Percentiles rank a stretch among this genome's conserved stretches.
These are phyloP conservation scores for Prosopocoilus inquinatus DNA, from an alignment of 2,888 invertebrate genomes.

Conservation along the genomic window DNA sequence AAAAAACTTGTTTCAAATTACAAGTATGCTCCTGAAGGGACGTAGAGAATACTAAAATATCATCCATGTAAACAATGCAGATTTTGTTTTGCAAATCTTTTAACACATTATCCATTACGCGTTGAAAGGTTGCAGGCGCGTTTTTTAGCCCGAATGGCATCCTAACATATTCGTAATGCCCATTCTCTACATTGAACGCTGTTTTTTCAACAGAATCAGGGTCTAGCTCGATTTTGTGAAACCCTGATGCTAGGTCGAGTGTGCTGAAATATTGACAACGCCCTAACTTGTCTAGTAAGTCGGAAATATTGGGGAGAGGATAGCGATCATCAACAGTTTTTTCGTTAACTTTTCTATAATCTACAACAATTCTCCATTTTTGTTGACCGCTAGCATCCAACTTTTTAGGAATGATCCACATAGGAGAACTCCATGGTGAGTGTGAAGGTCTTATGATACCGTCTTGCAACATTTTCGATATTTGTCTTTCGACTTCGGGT, in stretches of 20 bases:
- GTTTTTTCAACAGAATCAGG: slow-evolving; percentile 33
- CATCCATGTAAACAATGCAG: slow-evolving; percentile 29
- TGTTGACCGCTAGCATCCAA: too few species aligned
- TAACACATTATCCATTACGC: slow-evolving; percentile 28
- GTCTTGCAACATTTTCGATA: slow-evolving; percentile 12
- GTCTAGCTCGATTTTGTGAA: slow-evolving; percentile 17
- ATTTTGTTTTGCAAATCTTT: slow-evolving; percentile 18
- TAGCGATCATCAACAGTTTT: slow-evolving; percentile 32
- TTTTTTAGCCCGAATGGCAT: slow-evolving; percentile 31
- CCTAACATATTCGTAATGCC: slow-evolving; percentile 31
- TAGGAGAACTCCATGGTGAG: too few species aligned
- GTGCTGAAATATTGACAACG: slow-evolving; percentile 36
- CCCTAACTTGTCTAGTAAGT: slow-evolving; percentile 20
- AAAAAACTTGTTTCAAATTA: slow-evolving; percentile 24
- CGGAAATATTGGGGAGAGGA: slow-evolving; percentile 26
- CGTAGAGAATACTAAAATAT: slow-evolving; percentile 24
- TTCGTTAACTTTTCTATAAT: slow-evolving; percentile 11
- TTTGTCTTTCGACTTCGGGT: slow-evolving; percentile 11
- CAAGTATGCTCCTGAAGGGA: slow-evolving; percentile 22
- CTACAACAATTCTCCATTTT: slow-evolving; percentile 9
- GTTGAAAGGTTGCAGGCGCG: slow-evolving; percentile 25
- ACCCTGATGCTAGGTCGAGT: slow-evolving; percentile 36
- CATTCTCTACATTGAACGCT: slow-evolving; percentile 32
- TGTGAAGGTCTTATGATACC: slow-evolving; percentile 7
- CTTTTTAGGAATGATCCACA: too few species aligned